Evolutionary conservation across 2,888 invertebrate genomes (phyloP), one percentile per base, ranked within the genome.

Genomic region (Protophormia terraenovae): DNA sequence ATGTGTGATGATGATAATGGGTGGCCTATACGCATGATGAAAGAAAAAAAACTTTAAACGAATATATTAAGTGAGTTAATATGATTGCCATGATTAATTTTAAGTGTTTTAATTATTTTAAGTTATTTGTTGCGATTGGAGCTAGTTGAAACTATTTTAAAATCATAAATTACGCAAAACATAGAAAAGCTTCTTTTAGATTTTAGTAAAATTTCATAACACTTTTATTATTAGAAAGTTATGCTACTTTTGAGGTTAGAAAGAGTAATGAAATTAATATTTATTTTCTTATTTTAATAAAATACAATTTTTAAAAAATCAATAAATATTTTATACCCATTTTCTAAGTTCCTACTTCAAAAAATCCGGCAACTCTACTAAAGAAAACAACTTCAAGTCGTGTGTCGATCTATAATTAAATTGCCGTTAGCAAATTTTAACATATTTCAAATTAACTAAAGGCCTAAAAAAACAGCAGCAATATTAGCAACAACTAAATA

Each of bases 401-500:
- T 79, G 50, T 60, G 76, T 16, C 6, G 19, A 50, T 45, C 50
- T 45, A 53, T 53, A 81, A 75, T 62, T 53, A 75, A 76, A 77
- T 14, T 75, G 64, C 78, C 78, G 71, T 76, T 85, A 82, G 77
- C 71, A 64, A 55, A 67, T 75, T 85, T 82, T 47, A 60, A 58
- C 45, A 80, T 69, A 50, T 62, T 50, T 45, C 0, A 50, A 60
- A 45, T 73, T 60, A 35, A n/a, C 22, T 60, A 14, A 10, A 67
- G 27, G 47, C 60, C 47, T 27, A 50, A 58, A 47, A 5, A 50
- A 53, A 29, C 27, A 50, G 24, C 12, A 60, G 16, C 29, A 55
- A 22, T 38, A 66, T 29, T 4, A 71, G 8, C 79, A 41, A 45
- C 53, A 64, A 72, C 53, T 24, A 29, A 55, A 27, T 45, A 19